Conservation (phyloP, 2,113 vertebrate genomes). For the Stictonetta naevosa region DNA sequence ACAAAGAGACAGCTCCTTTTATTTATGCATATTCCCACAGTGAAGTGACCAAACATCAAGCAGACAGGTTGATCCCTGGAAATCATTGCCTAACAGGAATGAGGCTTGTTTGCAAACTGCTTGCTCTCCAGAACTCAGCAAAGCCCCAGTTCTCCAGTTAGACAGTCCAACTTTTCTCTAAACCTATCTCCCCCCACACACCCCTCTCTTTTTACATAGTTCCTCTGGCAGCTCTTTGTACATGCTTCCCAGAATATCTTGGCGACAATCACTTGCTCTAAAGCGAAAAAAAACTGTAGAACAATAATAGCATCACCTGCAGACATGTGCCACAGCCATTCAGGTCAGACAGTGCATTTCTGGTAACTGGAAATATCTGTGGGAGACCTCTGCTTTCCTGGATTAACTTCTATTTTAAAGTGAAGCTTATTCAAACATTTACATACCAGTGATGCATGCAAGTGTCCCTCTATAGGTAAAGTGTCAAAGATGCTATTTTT, state of each 20-base stretch:
- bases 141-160: neutral
- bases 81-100: neutral
- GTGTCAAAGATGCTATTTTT: conserved; percentile 8
- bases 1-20: neutral
- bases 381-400: neutral
- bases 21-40: neutral
- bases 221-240: neutral
- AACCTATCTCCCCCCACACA: neutral
- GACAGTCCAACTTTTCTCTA: neutral
- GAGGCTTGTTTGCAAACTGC: neutral
- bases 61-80: neutral
- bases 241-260: neutral
- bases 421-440: conserved; percentile 25
- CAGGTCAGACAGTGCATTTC: neutral
- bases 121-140: rapidly evolving
- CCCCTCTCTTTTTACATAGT: neutral
- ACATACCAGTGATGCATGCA: conserved; percentile 6
- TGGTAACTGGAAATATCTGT: neutral
- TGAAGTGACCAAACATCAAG: neutral
- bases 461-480: conserved; percentile 13
- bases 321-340: neutral
- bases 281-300: neutral
- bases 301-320: neutral
- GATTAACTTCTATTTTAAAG: neutral
- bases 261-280: neutral